A percentile compares a stretch with the other conserved stretches of the same genome.
Conservation (phyloP, 2,888 invertebrate species). For the Caenorhabditis virilis region DNA sequence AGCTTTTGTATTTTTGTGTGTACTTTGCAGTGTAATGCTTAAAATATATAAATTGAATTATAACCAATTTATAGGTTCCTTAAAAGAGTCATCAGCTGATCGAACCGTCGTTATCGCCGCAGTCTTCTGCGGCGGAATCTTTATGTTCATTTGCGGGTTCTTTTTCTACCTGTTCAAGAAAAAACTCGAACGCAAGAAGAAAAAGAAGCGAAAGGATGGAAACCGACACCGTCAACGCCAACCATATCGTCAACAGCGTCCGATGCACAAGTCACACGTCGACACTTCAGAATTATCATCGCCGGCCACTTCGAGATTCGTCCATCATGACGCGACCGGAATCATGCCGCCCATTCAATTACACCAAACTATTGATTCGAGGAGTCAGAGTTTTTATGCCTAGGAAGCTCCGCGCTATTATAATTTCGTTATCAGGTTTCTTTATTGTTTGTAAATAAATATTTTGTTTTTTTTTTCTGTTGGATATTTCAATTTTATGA, state of each 20-base stretch:
- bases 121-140: slow-evolving; percentile 61
- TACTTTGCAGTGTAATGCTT: background rate
- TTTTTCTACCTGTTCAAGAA: slow-evolving; percentile 65
- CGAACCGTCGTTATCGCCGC: slow-evolving; percentile 60
- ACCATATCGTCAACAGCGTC: slow-evolving; percentile 45
- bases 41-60: background rate
- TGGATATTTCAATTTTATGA: no score
- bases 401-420: no score
- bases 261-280: slow-evolving; percentile 26
- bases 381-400: no score
- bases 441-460: no score
- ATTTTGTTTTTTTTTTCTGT: no score
- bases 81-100: slow-evolving; percentile 56
- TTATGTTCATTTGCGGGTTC: slow-evolving; percentile 60
- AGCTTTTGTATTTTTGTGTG: background rate
- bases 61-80: slow-evolving; percentile 47
- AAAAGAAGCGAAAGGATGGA: slow-evolving; percentile 36
- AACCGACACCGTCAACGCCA: slow-evolving; percentile 34
- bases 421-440: no score
- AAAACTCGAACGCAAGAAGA: slow-evolving; percentile 60
- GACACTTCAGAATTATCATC: slow-evolving; percentile 42
- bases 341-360: slow-evolving; percentile 49
- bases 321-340: slow-evolving; percentile 62
- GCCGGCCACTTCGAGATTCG: slow-evolving; percentile 59
- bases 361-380: slow-evolving; percentile 22